Conservation (phyloP, 1,140 invertebrate species). For the Leptestheria dahalacensis region DNA sequence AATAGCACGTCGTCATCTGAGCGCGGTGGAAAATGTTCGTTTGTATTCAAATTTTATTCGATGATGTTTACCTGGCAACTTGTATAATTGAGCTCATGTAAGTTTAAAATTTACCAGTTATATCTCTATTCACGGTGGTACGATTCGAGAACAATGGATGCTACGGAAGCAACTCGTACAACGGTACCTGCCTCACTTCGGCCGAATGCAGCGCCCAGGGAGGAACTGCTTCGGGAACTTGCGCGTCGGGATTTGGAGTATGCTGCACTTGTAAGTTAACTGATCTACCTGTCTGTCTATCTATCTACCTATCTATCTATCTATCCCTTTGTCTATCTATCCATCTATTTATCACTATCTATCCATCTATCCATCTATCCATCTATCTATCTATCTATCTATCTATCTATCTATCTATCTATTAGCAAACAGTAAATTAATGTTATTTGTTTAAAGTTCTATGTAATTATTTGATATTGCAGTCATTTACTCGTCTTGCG, state of each 20-base stretch:
- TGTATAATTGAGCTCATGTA: too few species aligned
- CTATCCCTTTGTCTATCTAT: too few species aligned
- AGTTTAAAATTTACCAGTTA: too few species aligned
- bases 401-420: too few species aligned
- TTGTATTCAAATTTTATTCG: too few species aligned
- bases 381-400: too few species aligned
- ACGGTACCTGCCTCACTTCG: conserved; percentile 24
- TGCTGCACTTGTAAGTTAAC: conserved; percentile 24
- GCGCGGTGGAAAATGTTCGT: too few species aligned
- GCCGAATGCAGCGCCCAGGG: conserved; percentile 22
- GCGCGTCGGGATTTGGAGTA: conserved; percentile 24
- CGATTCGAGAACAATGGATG: not conserved
- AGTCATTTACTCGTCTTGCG: conserved; percentile 34
- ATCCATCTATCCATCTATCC: too few species aligned
- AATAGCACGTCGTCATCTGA: too few species aligned
- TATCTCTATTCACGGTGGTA: conserved; percentile 1
- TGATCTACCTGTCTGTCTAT: not conserved
- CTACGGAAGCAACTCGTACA: not conserved
- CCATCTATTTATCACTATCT: too few species aligned
- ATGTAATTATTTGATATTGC: not conserved
- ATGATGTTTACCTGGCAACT: too few species aligned
- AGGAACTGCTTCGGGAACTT: conserved; percentile 20
- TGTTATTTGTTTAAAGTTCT: not conserved
- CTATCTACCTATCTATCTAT: too few species aligned
- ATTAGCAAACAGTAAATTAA: not conserved